phyloP scores from a whole-genome alignment of 1,140 invertebrate genomes.

The Pseudomyrmex pallidus region DNA sequence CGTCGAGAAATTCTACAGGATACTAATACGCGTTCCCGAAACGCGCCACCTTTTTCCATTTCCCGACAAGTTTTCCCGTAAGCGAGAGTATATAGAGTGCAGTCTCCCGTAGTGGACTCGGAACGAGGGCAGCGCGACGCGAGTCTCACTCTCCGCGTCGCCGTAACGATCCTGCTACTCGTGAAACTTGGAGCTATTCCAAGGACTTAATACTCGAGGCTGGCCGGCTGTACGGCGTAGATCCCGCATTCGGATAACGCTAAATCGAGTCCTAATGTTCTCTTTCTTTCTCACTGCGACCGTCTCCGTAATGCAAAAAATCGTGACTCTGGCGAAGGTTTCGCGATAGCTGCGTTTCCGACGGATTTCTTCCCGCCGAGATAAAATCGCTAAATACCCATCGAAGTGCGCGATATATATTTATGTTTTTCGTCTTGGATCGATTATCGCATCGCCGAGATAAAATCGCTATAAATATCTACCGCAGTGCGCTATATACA shows the following conservation, averaged over 20 bases:
- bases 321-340: slow-evolving; percentile 8
- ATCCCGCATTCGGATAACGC: neutral
- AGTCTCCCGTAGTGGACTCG: neutral
- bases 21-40: neutral
- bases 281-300: neutral
- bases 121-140: slow-evolving; percentile 40
- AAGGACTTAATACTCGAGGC: slow-evolving; percentile 34
- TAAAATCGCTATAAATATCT: too few species aligned
- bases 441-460: too few species aligned
- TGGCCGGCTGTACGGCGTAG: neutral
- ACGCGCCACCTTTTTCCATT: slow-evolving; percentile 13
- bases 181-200: slow-evolving; percentile 39
- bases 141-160: slow-evolving; percentile 57
- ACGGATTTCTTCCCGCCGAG: too few species aligned
- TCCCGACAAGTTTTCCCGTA: neutral
- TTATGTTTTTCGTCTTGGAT: too few species aligned
- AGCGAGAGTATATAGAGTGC: neutral
- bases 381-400: too few species aligned
- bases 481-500: too few species aligned
- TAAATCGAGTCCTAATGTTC: slow-evolving; percentile 16
- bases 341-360: neutral
- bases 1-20: slow-evolving; percentile 22
- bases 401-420: too few species aligned
- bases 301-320: neutral
- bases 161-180: neutral